Base-by-base conservation (phyloP, 2,888 invertebrate genomes). In the Diploptera punctata region DNA sequence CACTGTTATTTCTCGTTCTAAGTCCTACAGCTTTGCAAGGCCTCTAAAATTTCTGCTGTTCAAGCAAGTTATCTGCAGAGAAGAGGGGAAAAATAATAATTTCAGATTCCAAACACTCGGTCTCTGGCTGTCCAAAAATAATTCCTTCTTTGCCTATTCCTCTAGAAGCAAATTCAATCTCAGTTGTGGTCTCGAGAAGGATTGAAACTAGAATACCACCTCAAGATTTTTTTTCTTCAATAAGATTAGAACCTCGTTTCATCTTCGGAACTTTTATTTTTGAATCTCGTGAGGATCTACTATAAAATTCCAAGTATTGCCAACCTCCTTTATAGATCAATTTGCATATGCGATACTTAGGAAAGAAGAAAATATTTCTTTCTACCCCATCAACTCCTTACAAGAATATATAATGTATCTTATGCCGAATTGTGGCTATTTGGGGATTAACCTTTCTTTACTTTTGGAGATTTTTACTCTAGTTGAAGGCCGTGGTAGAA, bases 161-260 rank as follows among this genome's bases (percentile, higher is more conserved):
- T 21, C 62, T 38, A 21, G 24, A 57, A 57, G 68, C 57, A 26
- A 60, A 57, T 69, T 60, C 57, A 60, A 57, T 68, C 60, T 69
- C 29, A 10, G 26, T 21, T 19, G n/a, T 43, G 43, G 62, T 10
- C 29, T 68, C 31, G 43, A 54, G 38, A 57, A 24, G 38, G 43
- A 43, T 43, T 43, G 24, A 38, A 16, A 43, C 38, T 21, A 16
- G 16, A 62, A 13, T 38, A 7, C 68, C 49, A 16, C 52, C 52
- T 21, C 31, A 24, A 52, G 33, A 68, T 33, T 33, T 31, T 68
- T 54, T 68, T 38, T 54, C 33, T 68, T n/a, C n/a, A 68, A 68
- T 68, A 54, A 68, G 68, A 68, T 68, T 68, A 68, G 49, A 68
- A 68, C 52, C n/a, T 68, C 68, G 54, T 52, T 68, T 52, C 68